phyloP scores from a whole-genome alignment of 2,888 invertebrate genomes.

The Eupithecia subfuscata region DNA sequence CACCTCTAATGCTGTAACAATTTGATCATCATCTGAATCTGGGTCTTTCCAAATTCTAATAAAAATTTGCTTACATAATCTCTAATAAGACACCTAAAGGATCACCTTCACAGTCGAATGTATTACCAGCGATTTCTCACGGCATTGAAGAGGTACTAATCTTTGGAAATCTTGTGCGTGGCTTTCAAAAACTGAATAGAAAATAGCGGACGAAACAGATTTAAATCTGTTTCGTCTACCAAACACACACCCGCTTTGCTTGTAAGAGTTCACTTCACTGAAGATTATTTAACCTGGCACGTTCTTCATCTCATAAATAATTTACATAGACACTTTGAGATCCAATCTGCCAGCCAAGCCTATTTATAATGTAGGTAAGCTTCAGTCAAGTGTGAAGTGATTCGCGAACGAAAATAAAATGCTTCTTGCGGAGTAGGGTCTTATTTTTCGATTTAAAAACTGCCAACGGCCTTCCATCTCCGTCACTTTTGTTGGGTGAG shows the following conservation, averaged over 20 bases:
- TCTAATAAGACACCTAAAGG: background rate
- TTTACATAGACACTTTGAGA: constrained; percentile 9
- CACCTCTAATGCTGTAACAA: background rate
- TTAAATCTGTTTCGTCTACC: background rate
- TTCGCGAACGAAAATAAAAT: background rate
- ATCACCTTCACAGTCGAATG: background rate
- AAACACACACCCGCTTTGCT: background rate
- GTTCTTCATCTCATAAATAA: background rate
- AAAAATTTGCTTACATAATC: too few species aligned
- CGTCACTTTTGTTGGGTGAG: background rate
- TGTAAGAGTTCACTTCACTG: background rate
- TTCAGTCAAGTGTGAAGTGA: constrained; percentile 1
- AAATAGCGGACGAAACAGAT: too few species aligned
- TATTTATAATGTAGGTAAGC: constrained; percentile 5
- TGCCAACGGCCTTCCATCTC: background rate
- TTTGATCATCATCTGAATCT: background rate
- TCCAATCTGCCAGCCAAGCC: background rate
- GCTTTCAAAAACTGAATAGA: background rate
- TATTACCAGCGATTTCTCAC: too few species aligned
- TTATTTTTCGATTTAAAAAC: constrained; percentile 1
- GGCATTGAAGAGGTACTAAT: too few species aligned
- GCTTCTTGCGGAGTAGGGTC: background rate
- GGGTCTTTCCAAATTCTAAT: background rate
- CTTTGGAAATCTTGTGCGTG: background rate
- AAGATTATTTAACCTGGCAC: background rate